Base-by-base conservation (phyloP, 2,113 vertebrate species). In the Diglossa brunneiventris region DNA sequence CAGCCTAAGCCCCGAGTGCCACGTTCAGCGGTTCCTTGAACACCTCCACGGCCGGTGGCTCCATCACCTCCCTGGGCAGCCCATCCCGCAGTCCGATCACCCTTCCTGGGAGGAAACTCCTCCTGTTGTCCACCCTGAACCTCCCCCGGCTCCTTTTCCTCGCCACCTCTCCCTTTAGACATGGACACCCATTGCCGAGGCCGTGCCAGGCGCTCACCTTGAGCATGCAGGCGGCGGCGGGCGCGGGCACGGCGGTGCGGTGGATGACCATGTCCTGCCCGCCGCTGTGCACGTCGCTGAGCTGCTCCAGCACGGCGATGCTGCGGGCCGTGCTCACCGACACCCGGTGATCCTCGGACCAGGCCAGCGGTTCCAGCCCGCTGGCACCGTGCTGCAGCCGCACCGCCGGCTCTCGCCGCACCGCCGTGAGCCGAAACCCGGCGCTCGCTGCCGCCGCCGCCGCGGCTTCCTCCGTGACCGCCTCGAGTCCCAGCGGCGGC, bases 261-360 rank as follows among this genome's bases (percentile, higher is more conserved):
- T 99, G 98, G 92, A 99, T 98, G 7, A 98, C 97, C 94, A 99
- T 97, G 64, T 99, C 98, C 93, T 98, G 98, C 53, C 98, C 98
- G 77, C 96, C 97, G 97, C 98, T 98, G 94, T 98, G 98, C 39
- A 99, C 91, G 33, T 99, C 99, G 95, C 99, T 99, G 92, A 99
- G 96, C 75, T 99, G 98, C 96, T 99, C 99, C 97, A 99, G 95
- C 76, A 99, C 85, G 3, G 98, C 97, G 93, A 99, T 95, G 96
- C 98, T 98, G 93, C 96, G 98, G 80, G 97, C 96, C 58, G 98
- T 99, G 96, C 98, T 98, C 70, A 98, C 99, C 8, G 99, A 98
- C 78, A 99, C 97, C 68, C 99, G 98, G 97, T 99, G 99, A 22
- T 99, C 99, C 94, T 99, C 98, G 4, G 99, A 99, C 99, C 99